Evolutionary conservation across 2,113 vertebrate species (phyloP).

Genomic region (Melospiza georgiana): DNA sequence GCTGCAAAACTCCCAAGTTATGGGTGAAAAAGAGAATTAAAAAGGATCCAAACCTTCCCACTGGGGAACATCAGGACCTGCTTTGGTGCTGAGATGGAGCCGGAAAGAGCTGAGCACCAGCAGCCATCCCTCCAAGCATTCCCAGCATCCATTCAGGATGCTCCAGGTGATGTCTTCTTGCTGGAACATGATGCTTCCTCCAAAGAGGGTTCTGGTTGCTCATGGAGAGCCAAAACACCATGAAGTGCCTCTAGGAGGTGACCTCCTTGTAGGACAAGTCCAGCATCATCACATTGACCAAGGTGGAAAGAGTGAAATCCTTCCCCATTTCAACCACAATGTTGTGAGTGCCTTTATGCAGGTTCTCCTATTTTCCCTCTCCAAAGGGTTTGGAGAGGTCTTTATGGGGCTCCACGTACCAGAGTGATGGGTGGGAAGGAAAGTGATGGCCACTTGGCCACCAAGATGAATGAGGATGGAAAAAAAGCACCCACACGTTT

Average conservation of each 20-base stretch:
- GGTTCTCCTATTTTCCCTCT: neutral
- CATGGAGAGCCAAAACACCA: neutral
- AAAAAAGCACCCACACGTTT: neutral
- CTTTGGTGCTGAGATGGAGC: neutral
- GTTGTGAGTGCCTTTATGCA: fast-evolving
- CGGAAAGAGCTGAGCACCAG: neutral
- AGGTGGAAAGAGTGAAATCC: fast-evolving
- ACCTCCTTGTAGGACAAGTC: neutral
- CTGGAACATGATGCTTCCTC: neutral
- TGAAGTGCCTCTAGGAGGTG: neutral
- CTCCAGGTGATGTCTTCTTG: neutral
- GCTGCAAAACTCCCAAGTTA: neutral
- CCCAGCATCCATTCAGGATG: neutral
- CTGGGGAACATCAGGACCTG: neutral
- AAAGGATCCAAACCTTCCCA: neutral
- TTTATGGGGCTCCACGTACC: neutral
- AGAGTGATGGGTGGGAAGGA: neutral
- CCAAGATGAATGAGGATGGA: neutral
- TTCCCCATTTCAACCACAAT: neutral
- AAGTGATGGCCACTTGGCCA: neutral
- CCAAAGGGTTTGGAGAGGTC: neutral
- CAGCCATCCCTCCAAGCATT: neutral
- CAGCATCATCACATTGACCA: neutral
- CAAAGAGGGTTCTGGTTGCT: neutral
- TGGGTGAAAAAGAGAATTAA: neutral